Evolutionary conservation across 2,888 invertebrate genomes (phyloP).

Genomic region (Catocala nupta): DNA sequence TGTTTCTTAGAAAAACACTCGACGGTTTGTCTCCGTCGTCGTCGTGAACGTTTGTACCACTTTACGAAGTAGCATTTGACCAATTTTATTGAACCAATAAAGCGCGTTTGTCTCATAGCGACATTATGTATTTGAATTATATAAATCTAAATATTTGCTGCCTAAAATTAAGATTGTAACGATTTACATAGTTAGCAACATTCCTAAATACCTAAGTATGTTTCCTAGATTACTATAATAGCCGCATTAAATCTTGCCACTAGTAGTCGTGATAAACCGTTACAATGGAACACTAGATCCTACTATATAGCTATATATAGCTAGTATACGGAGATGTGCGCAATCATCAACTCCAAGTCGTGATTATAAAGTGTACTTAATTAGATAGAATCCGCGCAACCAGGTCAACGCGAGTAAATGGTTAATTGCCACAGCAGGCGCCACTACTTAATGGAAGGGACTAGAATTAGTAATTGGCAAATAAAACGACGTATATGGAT

Average conservation of each 20-base stretch:
- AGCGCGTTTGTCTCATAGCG: not conserved
- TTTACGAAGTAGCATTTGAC: slow-evolving; percentile 29
- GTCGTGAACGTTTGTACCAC: slow-evolving; percentile 41
- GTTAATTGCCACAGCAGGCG: slow-evolving; percentile 66
- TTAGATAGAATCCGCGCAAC: slow-evolving; percentile 59
- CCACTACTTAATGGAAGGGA: slow-evolving; percentile 59
- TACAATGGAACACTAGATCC: slow-evolving; percentile 13
- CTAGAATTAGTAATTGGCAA: slow-evolving; percentile 57
- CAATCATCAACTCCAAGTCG: slow-evolving; percentile 27
- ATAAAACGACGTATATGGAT: slow-evolving; percentile 49
- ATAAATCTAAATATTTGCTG: too few species aligned
- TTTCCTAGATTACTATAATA: slow-evolving; percentile 34
- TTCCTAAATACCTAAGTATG: not conserved
- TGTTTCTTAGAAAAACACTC: slow-evolving; percentile 76
- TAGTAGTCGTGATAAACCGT: slow-evolving; percentile 32
- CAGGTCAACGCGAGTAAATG: slow-evolving; percentile 68
- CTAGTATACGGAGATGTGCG: slow-evolving; percentile 26
- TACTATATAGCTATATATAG: slow-evolving; percentile 17
- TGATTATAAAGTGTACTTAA: slow-evolving; percentile 42
- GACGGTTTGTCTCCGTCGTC: slow-evolving; percentile 48
- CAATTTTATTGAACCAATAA: slow-evolving; percentile 19
- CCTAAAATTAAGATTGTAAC: too few species aligned
- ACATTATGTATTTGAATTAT: too few species aligned
- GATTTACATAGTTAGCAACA: not conserved
- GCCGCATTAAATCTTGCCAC: slow-evolving; percentile 24